Evolutionary conservation across 2,113 vertebrate genomes (phyloP).

Genomic region (Anthoscopus minutus): DNA sequence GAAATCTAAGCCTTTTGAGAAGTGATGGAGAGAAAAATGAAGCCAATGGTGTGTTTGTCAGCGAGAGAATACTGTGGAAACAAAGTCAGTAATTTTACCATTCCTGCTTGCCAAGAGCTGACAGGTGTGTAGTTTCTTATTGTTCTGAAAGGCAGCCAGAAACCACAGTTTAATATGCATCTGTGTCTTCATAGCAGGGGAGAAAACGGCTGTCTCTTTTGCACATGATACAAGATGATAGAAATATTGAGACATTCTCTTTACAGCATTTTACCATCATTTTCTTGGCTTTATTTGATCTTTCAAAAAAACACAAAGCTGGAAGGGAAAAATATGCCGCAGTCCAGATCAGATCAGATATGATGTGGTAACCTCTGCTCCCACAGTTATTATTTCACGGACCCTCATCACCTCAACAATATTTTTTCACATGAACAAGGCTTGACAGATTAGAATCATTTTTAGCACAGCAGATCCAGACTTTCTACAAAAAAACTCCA

Average conservation of each 20-base stretch:
- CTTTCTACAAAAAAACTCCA: slow-evolving; percentile 12
- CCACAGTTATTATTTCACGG: neutral
- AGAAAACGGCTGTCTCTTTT: slow-evolving; percentile 72
- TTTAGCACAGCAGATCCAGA: neutral
- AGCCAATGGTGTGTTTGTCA: slow-evolving; percentile 54
- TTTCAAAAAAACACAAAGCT: slow-evolving; percentile 41
- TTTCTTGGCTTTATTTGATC: slow-evolving; percentile 47
- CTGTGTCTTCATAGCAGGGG: slow-evolving; percentile 41
- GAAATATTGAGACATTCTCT: slow-evolving; percentile 39
- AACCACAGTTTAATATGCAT: slow-evolving; percentile 60
- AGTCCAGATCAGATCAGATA: neutral
- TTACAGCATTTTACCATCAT: neutral
- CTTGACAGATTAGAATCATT: neutral
- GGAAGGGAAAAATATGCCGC: neutral
- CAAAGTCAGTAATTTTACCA: slow-evolving; percentile 63
- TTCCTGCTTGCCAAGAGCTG: slow-evolving; percentile 62
- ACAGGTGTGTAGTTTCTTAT: slow-evolving; percentile 74
- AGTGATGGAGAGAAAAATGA: slow-evolving; percentile 57
- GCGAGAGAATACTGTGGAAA: slow-evolving; percentile 60
- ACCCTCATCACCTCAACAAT: neutral
- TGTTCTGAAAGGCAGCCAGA: slow-evolving; percentile 72
- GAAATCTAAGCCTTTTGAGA: slow-evolving; percentile 67
- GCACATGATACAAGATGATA: slow-evolving; percentile 12
- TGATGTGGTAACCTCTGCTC: neutral
- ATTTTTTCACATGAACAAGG: neutral